Conservation (phyloP, 1,140 invertebrate species). For the Apis cerana region DNA sequence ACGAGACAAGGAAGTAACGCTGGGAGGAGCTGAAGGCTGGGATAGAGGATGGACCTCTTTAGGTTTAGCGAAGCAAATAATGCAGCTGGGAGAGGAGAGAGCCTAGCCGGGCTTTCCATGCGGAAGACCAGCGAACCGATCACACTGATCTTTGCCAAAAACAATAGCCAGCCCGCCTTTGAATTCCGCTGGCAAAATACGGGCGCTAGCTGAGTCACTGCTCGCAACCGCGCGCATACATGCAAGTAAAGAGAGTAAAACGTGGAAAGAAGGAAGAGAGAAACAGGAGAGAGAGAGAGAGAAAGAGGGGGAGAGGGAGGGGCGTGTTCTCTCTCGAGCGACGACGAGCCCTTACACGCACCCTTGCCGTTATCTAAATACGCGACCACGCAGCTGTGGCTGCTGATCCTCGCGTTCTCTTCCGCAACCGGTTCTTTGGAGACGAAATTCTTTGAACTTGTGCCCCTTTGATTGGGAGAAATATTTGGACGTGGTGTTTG, state of each 20-base stretch:
- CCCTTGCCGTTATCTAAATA: conserved; percentile 50
- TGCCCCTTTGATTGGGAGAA: not conserved
- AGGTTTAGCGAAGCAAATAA: conserved; percentile 74
- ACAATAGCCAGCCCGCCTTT: conserved; percentile 73
- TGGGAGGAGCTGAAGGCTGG: not conserved
- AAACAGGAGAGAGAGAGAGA: not conserved
- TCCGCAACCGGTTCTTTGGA: conserved; percentile 9
- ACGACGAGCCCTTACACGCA: conserved; percentile 17
- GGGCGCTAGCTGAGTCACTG: conserved; percentile 71
- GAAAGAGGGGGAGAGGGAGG: too few relatives aligned
- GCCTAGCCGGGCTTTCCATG: conserved; percentile 61
- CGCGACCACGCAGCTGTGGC: conserved; percentile 17
- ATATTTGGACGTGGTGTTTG: not conserved
- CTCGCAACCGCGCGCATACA: conserved; percentile 29
- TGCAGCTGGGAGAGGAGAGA: conserved; percentile 59
- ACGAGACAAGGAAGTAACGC: not conserved
- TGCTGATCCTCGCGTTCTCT: not conserved
- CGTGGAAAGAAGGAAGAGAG: too few relatives aligned
- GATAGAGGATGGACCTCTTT: conserved; percentile 66
- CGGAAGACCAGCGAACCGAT: conserved; percentile 73
- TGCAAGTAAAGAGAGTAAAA: not conserved
- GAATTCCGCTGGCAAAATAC: conserved; percentile 71
- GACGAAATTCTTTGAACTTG: too few relatives aligned
- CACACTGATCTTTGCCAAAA: conserved; percentile 77
- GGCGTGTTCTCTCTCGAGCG: not conserved